A percentile compares a stretch with the other conserved stretches of the same genome.
Conservation (phyloP, 2,113 vertebrate species). For the Chrysochloris asiatica region DNA sequence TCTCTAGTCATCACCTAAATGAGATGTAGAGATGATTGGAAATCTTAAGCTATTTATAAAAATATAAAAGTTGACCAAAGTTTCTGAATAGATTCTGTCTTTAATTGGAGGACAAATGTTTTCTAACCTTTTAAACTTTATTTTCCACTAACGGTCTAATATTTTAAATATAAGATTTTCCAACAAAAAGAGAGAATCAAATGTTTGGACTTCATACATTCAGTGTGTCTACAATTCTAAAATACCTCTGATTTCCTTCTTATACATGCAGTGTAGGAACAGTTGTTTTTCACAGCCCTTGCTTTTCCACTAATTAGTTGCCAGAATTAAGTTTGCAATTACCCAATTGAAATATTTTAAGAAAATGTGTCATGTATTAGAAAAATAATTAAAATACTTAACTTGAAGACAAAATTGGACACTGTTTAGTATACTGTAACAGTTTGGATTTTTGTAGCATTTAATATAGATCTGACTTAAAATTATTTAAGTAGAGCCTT, state of each 20-base stretch:
- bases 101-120: slow-evolving; percentile 22
- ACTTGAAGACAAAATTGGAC: slow-evolving; percentile 61
- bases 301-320: slow-evolving; percentile 76
- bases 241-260: slow-evolving; percentile 75
- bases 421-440: slow-evolving; percentile 17
- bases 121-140: slow-evolving; percentile 10
- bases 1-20: slow-evolving; percentile 50
- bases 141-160: slow-evolving; percentile 29
- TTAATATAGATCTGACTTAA: background rate
- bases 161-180: slow-evolving; percentile 52
- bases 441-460: background rate
- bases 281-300: slow-evolving; percentile 73
- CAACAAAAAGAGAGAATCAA: slow-evolving; percentile 49
- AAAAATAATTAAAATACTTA: slow-evolving; percentile 70
- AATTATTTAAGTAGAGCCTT: background rate
- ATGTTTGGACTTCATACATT: slow-evolving; percentile 55
- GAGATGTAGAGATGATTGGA: slow-evolving; percentile 42
- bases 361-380: slow-evolving; percentile 66
- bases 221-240: slow-evolving; percentile 67
- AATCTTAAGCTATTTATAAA: slow-evolving; percentile 43
- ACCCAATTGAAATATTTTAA: slow-evolving; percentile 74
- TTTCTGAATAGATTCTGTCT: slow-evolving; percentile 21
- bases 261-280: slow-evolving; percentile 67
- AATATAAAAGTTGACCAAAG: slow-evolving; percentile 38
- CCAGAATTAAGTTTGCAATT: slow-evolving; percentile 77